phyloP scores from a whole-genome alignment of 2,797 vertebrate genomes.

The Clarias pachynema region DNA sequence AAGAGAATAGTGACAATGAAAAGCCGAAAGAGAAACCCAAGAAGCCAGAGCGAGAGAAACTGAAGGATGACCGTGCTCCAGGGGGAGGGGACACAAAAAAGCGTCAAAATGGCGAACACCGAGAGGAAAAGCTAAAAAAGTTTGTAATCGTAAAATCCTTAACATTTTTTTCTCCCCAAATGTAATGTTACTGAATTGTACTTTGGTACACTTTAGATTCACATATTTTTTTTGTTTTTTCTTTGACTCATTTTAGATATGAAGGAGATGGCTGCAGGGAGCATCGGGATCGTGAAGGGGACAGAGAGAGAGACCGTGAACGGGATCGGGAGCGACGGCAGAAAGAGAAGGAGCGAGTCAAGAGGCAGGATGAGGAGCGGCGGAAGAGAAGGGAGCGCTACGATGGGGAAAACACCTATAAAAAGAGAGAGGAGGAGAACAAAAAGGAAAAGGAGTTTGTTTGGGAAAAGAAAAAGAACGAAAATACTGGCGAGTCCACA shows the following conservation, averaged over 20 bases:
- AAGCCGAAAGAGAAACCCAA: slow-evolving; percentile 89
- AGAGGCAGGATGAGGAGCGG: slow-evolving; percentile 90
- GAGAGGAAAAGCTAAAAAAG: slow-evolving; percentile 90
- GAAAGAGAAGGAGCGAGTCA: slow-evolving; percentile 84
- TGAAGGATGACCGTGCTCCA: slow-evolving; percentile 84
- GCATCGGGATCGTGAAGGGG: slow-evolving; percentile 86
- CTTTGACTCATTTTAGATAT: slow-evolving; percentile 65
- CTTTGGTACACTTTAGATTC: background rate
- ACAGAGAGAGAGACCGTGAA: slow-evolving; percentile 84
- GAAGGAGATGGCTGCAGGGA: slow-evolving; percentile 89
- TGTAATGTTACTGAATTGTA: too few relatives aligned
- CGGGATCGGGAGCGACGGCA: slow-evolving; percentile 83
- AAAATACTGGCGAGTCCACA: slow-evolving; percentile 74
- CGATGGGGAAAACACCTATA: slow-evolving; percentile 86
- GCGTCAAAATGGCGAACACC: slow-evolving; percentile 83
- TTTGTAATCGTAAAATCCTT: slow-evolving; percentile 56
- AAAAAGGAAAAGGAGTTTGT: slow-evolving; percentile 85
- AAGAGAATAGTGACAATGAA: slow-evolving; percentile 85
- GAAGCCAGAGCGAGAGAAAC: slow-evolving; percentile 85
- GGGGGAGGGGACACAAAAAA: slow-evolving; percentile 76
- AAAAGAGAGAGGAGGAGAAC: slow-evolving; percentile 88
- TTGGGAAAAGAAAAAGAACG: slow-evolving; percentile 85
- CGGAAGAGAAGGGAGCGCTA: slow-evolving; percentile 88
- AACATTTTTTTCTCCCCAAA: background rate
- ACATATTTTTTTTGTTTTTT: background rate